Evolutionary conservation across 2,888 invertebrate genomes (phyloP), one percentile per base, ranked within the genome.

Genomic region (Plagodis pulveraria): DNA sequence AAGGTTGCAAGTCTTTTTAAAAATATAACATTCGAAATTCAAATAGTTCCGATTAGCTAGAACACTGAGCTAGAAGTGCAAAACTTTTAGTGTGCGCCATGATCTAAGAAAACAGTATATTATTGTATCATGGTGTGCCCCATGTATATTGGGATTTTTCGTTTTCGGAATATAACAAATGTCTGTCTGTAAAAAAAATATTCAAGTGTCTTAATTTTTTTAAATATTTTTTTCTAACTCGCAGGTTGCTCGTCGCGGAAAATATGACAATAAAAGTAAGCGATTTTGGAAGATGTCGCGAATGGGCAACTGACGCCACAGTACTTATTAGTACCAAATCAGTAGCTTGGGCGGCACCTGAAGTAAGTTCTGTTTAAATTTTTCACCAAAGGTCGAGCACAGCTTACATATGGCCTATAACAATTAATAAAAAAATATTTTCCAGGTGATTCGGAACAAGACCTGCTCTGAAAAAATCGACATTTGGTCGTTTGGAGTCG

Each of bases 261-360:
- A 94, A 96, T 69, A 94, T 96, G 77, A 89, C 95, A 44, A 96
- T 99, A 6, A 99, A 99, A 91, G 99, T 99, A 61, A 98, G 98
- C 74, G 99, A 99, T 87, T 99, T 99, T 85, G 99, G 99, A 22
- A 99, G 99, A 0, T 97, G 98, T 74, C 95, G 98, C 58, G 97
- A 98, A 76, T 98, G 98, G 97, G 97, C 98, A 85, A 97, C 98
- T 80, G 97, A 97, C 43, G 98, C 98, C 82, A 97, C 98, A 44
- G 96, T 97, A 78, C 99, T 99, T 99, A 87, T 98, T 66, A 99
- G 99, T 87, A 98, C 98, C 4, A 99, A 99, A 43, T 99, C 99
- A 0, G 98, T 99, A 0, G 98, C 99, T 0, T 99, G 99, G 99
- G 99, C 99, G 99, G 99, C 99, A 0, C 99, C 99, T 0, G 99